A percentile compares a stretch with the other conserved stretches of the same genome.
These are phyloP conservation scores for Magallana ariakensis DNA, from an alignment of 1,140 invertebrate species.

Conservation along the genomic window DNA sequence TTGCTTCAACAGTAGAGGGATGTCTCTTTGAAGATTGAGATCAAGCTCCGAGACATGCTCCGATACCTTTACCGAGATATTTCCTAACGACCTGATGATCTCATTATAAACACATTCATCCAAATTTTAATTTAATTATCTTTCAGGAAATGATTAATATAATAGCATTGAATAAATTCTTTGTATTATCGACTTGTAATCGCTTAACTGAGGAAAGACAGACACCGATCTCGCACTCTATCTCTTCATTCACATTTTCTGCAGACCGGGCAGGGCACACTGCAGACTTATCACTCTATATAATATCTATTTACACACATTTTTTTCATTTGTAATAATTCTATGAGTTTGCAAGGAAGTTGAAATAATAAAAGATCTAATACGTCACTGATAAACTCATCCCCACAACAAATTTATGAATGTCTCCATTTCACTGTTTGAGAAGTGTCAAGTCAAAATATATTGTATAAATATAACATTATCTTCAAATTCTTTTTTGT, in stretches of 20 bases:
- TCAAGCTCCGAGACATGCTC: background rate
- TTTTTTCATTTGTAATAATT: slow-evolving; percentile 31
- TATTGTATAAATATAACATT: slow-evolving; percentile 16
- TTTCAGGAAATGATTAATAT: slow-evolving; percentile 21
- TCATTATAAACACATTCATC: slow-evolving; percentile 35
- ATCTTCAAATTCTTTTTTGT: background rate
- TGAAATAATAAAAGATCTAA: slow-evolving; percentile 28
- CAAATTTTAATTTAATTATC: slow-evolving; percentile 23
- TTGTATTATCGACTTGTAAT: slow-evolving; percentile 29
- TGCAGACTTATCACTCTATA: background rate
- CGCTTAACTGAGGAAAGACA: background rate
- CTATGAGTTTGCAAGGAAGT: background rate
- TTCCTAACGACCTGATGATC: slow-evolving; percentile 15
- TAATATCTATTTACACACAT: slow-evolving; percentile 24
- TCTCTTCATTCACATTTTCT: background rate
- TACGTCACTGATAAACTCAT: slow-evolving; percentile 10
- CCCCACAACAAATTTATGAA: background rate
- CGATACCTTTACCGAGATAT: background rate
- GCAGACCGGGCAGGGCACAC: background rate
- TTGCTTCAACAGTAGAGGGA: background rate
- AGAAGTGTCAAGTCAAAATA: slow-evolving; percentile 21
- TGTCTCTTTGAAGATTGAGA: background rate
- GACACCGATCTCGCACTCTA: background rate
- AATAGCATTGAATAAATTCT: slow-evolving; percentile 6
- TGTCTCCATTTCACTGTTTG: slow-evolving; percentile 30